Conservation (phyloP, 1,140 invertebrate species). For the Bombyx mori region ASM3026992v2 NC_085129.1:6427501-6428000, state of each 20-base stretch:
- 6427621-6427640: conserved; percentile 26
- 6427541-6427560: conserved; percentile 5
- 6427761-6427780: not conserved
- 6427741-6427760: conserved; percentile 2
- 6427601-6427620: conserved; percentile 1
- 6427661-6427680: conserved; percentile 54
- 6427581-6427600: not conserved
- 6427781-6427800: no score
- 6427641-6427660: conserved; percentile 33
- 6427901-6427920: no score
- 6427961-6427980: no score
- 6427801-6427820: no score
- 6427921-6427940: no score
- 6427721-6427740: conserved; percentile 35
- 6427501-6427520: conserved; percentile 1
- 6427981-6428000: no score
- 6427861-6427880: no score
- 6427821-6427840: no score
- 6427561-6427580: conserved; percentile 2
- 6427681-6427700: conserved; percentile 60
- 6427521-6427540: conserved; percentile 4
- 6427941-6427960: no score
- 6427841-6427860: no score
- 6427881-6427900: no score
- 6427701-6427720: conserved; percentile 55